These are phyloP conservation scores for Gopherus evgoodei DNA, from an alignment of 2,113 vertebrate species.

Conservation along the genomic window DNA sequence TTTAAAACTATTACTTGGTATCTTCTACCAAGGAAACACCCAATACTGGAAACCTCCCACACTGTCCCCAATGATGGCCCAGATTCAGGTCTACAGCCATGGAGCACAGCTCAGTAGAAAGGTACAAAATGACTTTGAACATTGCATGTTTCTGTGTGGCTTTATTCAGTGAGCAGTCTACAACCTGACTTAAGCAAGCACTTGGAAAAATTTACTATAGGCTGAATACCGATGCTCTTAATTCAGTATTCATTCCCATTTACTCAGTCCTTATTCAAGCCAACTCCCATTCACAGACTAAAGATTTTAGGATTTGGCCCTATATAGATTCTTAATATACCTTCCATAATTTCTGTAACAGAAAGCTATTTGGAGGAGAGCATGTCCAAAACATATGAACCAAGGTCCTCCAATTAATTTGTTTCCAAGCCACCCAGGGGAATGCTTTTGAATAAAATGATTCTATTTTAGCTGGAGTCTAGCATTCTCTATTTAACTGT, in stretches of 20 bases:
- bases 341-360: neutral
- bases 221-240: neutral
- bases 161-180: neutral
- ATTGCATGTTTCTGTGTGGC: neutral
- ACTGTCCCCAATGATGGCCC: slow-evolving; percentile 27
- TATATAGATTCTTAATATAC: neutral
- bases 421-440: neutral
- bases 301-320: neutral
- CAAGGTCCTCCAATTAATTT: neutral
- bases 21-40: slow-evolving; percentile 1
- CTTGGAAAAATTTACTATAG: neutral
- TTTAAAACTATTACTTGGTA: neutral
- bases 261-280: neutral
- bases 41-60: slow-evolving; percentile 17
- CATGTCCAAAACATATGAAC: neutral
- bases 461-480: slow-evolving; percentile 10
- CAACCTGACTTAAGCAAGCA: neutral
- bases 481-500: neutral
- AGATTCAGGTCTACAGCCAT: neutral
- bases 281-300: neutral
- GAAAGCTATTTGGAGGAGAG: neutral
- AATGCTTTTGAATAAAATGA: slow-evolving; percentile 27
- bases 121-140: neutral
- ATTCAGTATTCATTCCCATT: neutral
- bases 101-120: neutral